Evolutionary conservation across 1,140 invertebrate species (phyloP).

Genomic region (Philotrypesis tridentata): DNA sequence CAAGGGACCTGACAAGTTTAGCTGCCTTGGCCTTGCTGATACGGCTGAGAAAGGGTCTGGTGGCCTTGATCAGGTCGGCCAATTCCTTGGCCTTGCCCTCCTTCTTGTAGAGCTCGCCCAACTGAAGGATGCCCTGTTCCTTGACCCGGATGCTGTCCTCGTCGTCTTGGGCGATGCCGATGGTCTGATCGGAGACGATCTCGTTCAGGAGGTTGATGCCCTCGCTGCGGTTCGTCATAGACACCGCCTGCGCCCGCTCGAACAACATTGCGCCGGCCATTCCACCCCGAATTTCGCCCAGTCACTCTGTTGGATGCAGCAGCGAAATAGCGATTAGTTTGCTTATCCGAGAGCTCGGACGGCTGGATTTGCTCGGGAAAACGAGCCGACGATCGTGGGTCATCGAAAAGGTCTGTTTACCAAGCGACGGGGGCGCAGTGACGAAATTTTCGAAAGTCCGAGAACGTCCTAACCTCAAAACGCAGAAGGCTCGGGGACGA

Average conservation of each 20-base stretch:
- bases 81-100: conserved; percentile 95
- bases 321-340: conserved; percentile 5
- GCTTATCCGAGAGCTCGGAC: background rate
- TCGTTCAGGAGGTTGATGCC: conserved; percentile 81
- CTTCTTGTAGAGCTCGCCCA: conserved; percentile 92
- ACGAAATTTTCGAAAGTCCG: background rate
- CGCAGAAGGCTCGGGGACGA: background rate
- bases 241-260: conserved; percentile 84
- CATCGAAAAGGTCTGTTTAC: background rate
- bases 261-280: conserved; percentile 92
- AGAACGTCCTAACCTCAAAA: conserved; percentile 1
- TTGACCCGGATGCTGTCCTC: conserved; percentile 91
- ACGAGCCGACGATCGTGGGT: background rate
- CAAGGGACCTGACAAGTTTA: conserved; percentile 95
- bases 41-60: conserved; percentile 92
- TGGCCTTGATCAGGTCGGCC: conserved; percentile 93
- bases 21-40: conserved; percentile 99
- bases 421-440: background rate
- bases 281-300: conserved; percentile 48
- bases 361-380: background rate
- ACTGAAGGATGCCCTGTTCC: conserved; percentile 91
- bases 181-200: conserved; percentile 79
- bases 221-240: conserved; percentile 81
- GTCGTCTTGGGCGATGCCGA: conserved; percentile 82
- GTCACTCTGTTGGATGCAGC: conserved; percentile 33